phyloP scores from a whole-genome alignment of 2,113 vertebrate genomes.

The human region GRCh38 chr20:42594501-42595000 shows the following conservation, averaged over 20 bases:
- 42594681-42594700: background rate
- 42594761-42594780: background rate
- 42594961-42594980: background rate
- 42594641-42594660: background rate
- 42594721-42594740: background rate
- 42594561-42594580: background rate
- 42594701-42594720: background rate
- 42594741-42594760: conserved; percentile 3
- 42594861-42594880: background rate
- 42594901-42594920: background rate
- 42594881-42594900: background rate
- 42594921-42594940: background rate
- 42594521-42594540: background rate
- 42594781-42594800: background rate
- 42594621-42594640: background rate
- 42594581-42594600: background rate
- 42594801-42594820: background rate
- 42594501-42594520: background rate
- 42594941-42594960: background rate
- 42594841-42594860: background rate
- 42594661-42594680: background rate
- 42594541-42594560: background rate
- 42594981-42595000: background rate
- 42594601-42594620: background rate
- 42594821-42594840: background rate